Percentiles rank a stretch among this genome's conserved stretches.
Evolutionary conservation across 2,888 invertebrate genomes (phyloP).

Genomic region (Margaritifera margaritifera): DNA sequence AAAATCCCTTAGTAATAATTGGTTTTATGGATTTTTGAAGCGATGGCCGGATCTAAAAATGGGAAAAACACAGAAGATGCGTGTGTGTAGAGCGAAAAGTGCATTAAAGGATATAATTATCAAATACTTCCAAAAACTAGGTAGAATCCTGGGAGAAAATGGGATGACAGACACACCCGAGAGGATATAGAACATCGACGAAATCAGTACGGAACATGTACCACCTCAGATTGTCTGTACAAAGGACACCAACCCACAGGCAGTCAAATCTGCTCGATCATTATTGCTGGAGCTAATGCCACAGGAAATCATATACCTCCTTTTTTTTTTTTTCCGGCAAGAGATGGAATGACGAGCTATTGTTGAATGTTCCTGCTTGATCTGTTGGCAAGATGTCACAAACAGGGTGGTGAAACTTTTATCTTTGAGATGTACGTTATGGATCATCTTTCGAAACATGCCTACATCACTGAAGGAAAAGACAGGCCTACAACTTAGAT

Average conservation of each 20-base stretch:
- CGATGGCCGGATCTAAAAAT: conserved; percentile 25
- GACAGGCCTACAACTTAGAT: conserved; percentile 6
- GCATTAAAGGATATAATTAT: conserved; percentile 17
- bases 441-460: conserved; percentile 26
- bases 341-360: conserved; percentile 25
- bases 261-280: conserved; percentile 20
- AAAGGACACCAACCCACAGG: conserved; percentile 10
- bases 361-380: conserved; percentile 16
- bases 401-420: conserved; percentile 27
- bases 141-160: conserved; percentile 5
- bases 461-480: conserved; percentile 4
- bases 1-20: conserved; percentile 16
- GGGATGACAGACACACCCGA: conserved; percentile 18
- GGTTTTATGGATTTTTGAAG: conserved; percentile 28
- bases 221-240: conserved; percentile 7
- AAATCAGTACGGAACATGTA: conserved; percentile 25
- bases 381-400: conserved; percentile 27
- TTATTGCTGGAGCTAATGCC: conserved; percentile 23
- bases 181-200: conserved; percentile 27
- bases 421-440: conserved; percentile 24
- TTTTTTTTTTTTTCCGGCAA: conserved; percentile 28
- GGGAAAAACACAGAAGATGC: conserved; percentile 19
- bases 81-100: conserved; percentile 16
- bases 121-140: conserved; percentile 23
- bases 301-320: conserved; percentile 28